Percentiles rank a stretch among this genome's conserved stretches.
Evolutionary conservation across 2,888 invertebrate species (phyloP).

Genomic region (Lasioglossum morio): DNA sequence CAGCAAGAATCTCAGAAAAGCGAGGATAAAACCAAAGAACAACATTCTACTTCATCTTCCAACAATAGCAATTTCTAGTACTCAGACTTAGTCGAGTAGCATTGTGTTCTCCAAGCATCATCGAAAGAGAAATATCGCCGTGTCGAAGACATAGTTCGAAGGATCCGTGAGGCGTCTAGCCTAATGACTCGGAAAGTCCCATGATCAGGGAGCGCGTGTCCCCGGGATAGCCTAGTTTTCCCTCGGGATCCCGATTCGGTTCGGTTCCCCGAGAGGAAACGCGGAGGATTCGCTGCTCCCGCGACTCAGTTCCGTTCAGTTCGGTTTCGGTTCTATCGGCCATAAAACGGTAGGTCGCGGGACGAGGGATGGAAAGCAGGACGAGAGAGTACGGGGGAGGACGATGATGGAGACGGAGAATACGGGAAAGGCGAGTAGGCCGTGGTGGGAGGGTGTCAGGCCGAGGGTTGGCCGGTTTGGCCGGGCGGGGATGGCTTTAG

Average conservation of each 20-base stretch:
- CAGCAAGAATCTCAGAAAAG: too few species aligned
- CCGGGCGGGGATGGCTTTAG: constrained; percentile 70
- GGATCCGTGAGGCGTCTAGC: not conserved
- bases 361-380: not conserved
- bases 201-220: not conserved
- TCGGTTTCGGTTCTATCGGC: not conserved
- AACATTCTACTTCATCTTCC: too few species aligned
- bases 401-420: constrained; percentile 38
- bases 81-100: not conserved
- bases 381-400: not conserved
- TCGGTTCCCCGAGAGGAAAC: not conserved
- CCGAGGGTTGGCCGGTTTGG: constrained; percentile 67
- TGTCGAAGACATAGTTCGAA: not conserved
- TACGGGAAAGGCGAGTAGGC: constrained; percentile 55
- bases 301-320: not conserved
- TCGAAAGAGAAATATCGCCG: too few species aligned
- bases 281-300: not conserved
- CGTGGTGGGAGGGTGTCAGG: constrained; percentile 43
- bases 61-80: not conserved
- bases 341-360: not conserved
- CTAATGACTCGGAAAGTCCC: not conserved
- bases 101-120: too few species aligned
- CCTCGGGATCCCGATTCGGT: not conserved
- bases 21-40: too few species aligned
- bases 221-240: not conserved